Evolutionary conservation across 2,797 vertebrate species (phyloP).

Genomic region (Etheostoma nigrum): DNA sequence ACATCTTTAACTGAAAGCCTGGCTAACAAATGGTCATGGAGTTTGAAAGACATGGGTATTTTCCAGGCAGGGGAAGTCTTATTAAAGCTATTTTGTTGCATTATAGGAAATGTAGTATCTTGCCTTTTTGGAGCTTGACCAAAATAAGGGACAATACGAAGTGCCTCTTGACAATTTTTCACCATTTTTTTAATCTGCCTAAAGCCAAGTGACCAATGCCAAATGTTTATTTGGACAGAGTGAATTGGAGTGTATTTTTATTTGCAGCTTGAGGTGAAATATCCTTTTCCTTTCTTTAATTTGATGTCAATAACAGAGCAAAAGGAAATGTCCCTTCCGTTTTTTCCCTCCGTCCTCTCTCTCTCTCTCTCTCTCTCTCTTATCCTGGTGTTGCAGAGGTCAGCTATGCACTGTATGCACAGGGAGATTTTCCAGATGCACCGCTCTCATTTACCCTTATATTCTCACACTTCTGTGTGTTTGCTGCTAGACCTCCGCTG

Average conservation of each 20-base stretch:
- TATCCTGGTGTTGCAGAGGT: slow-evolving; percentile 40
- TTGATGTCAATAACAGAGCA: slow-evolving; percentile 50
- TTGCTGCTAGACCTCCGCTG: slow-evolving; percentile 50
- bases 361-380: slow-evolving; percentile 2
- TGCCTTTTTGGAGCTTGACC: background rate
- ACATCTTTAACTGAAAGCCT: background rate
- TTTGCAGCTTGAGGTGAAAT: slow-evolving; percentile 25
- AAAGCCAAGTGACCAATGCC: background rate
- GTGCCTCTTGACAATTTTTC: too few relatives aligned
- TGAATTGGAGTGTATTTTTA: slow-evolving; percentile 13
- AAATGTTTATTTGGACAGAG: background rate
- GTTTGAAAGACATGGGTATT: slow-evolving; percentile 22
- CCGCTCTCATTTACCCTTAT: slow-evolving; percentile 43
- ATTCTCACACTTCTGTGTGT: slow-evolving; percentile 63
- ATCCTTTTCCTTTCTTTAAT: slow-evolving; percentile 6
- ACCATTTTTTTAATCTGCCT: too few relatives aligned
- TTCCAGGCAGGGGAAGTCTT: background rate
- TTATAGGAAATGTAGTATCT: slow-evolving; percentile 23
- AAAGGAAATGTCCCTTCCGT: slow-evolving; percentile 43
- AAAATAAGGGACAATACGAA: background rate
- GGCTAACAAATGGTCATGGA: background rate
- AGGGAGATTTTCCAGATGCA: slow-evolving; percentile 71
- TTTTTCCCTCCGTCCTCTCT: background rate
- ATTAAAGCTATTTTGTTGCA: slow-evolving; percentile 2
- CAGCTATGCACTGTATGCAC: slow-evolving; percentile 28